phyloP scores from a whole-genome alignment of 2,888 invertebrate species.

The Lepidochrysops patricia region DNA sequence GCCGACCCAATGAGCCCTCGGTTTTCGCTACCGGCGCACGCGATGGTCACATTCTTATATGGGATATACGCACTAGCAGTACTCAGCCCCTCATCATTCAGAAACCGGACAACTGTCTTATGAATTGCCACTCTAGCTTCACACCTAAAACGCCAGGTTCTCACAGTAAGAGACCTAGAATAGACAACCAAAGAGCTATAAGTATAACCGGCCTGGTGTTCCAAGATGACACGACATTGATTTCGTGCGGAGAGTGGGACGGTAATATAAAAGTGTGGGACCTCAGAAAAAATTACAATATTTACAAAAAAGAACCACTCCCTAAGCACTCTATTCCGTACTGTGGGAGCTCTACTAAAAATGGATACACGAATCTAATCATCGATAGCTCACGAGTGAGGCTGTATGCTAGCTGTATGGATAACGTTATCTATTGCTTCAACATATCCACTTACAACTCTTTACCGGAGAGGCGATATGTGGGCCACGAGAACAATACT shows the following conservation, averaged over 20 bases:
- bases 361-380: conserved; percentile 85
- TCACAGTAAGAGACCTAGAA: conserved; percentile 59
- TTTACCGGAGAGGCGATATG: conserved; percentile 77
- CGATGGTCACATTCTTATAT: conserved; percentile 89
- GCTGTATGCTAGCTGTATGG: conserved; percentile 91
- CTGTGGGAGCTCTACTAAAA: conserved; percentile 78
- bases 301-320: conserved; percentile 78
- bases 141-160: conserved; percentile 68
- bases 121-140: conserved; percentile 76
- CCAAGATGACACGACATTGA: conserved; percentile 83
- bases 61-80: conserved; percentile 77
- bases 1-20: conserved; percentile 79
- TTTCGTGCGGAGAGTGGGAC: conserved; percentile 91
- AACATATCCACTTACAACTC: conserved; percentile 81
- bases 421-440: conserved; percentile 89
- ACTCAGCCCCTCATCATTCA: conserved; percentile 52
- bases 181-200: conserved; percentile 73
- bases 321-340: conserved; percentile 84
- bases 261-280: conserved; percentile 93
- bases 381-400: conserved; percentile 80
- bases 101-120: conserved; percentile 82
- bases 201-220: conserved; percentile 90
- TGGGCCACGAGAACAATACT: conserved; percentile 84
- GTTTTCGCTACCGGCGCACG: conserved; percentile 92
- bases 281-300: conserved; percentile 84